Evolutionary conservation across 2,113 vertebrate genomes (phyloP), one percentile per base, ranked within the genome.

Genomic region (Cyprinodon tularosa): DNA sequence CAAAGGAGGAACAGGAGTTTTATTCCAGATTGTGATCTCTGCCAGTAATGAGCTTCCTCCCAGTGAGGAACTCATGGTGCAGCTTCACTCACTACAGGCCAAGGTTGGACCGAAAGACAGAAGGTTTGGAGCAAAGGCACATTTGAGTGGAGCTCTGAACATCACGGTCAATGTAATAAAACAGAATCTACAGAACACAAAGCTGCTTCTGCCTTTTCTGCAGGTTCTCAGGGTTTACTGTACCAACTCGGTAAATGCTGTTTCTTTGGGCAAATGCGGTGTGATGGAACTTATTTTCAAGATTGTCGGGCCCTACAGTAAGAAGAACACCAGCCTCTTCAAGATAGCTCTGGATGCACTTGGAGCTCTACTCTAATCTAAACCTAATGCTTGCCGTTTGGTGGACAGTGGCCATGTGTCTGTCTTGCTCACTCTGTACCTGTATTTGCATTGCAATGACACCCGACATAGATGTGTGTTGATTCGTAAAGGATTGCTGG

Each of bases 291-390:
- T 98, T 70, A 93, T 99, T 92, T 98, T 99, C 91, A 98, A 97
- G 93, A 95, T 98, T 76, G 92, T 96, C 3, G 95, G 93, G 29
- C 96, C 98, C 15, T 99, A 96, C 91, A 97, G 92, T 94, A 99
- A 97, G 90, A 99, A 95, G 93, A 97, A 96, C 87, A 98, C 95
- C 13, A 94, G 93, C 78, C 93, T 99, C 86, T 94, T 96, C 89
- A 99, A 99, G 92, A 96, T 98, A 87, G 94, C 96, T 91, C 95
- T 99, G 95, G 97, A 99, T 85, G 97, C 98, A 83, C 94, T 99
- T 88, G 95, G 96, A 93, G 96, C 96, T 59, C 96, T 99, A 92
- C 95, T 99, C 90, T 99, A 98, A 96, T 99, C 97, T 93, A 98
- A 96, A 94, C 96, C 96, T 60, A 99, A 99, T 86, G 95, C 96